phyloP scores from a whole-genome alignment of 2,888 invertebrate genomes.

The Tipula lateralis region DNA sequence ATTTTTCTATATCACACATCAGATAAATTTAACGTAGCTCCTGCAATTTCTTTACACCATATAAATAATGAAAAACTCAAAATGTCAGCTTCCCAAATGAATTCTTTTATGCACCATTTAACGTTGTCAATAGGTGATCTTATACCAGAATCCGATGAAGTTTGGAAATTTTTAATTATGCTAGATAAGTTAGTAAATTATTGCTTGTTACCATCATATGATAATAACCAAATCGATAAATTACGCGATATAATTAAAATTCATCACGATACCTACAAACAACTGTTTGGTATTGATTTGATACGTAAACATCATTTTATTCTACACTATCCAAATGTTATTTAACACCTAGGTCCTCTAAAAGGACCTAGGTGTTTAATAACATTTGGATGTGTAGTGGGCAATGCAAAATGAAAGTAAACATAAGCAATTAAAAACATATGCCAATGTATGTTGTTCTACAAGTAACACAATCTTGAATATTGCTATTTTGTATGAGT shows the following conservation, averaged over 20 bases:
- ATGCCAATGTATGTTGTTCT: not conserved
- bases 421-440: not conserved
- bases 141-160: not conserved
- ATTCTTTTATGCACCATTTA: not conserved
- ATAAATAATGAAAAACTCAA: not conserved
- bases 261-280: not conserved
- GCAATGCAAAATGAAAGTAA: not conserved
- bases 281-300: not conserved
- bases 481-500: not conserved
- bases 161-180: not conserved
- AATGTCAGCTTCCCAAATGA: not conserved
- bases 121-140: not conserved
- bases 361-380: no score
- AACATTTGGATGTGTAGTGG: no score
- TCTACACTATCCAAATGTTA: not conserved
- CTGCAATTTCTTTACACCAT: not conserved
- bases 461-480: not conserved
- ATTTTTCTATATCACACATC: not conserved
- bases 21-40: not conserved
- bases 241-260: not conserved
- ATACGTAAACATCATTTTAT: not conserved
- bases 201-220: not conserved
- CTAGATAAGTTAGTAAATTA: not conserved
- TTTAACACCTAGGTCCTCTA: not conserved
- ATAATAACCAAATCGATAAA: not conserved